A percentile compares a stretch with the other conserved stretches of the same genome.
Conservation (phyloP, 2,113 vertebrate genomes). For the Otocyon megalotis region DNA sequence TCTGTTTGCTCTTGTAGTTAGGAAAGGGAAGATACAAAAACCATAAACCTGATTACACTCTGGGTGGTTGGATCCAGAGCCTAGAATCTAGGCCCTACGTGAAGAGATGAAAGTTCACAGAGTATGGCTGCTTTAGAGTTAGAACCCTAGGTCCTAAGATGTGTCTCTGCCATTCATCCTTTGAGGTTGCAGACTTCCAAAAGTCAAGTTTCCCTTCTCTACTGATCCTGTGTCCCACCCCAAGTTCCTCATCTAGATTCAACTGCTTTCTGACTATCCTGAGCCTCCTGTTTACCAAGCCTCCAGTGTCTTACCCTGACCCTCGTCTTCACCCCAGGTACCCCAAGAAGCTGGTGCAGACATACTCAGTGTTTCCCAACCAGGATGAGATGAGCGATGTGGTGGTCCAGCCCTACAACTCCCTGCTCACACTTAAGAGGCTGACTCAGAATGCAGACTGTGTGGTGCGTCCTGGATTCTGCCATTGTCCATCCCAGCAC, state of each 20-base stretch:
- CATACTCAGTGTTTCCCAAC: conserved; percentile 98
- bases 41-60: background rate
- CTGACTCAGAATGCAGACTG: conserved; percentile 99
- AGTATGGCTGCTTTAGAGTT: background rate
- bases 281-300: background rate
- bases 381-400: conserved; percentile 99
- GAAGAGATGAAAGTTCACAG: background rate
- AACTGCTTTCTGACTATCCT: background rate
- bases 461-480: conserved; percentile 86
- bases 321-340: conserved; percentile 86
- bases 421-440: conserved; percentile 96
- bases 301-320: background rate
- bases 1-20: background rate
- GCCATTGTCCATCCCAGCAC: background rate
- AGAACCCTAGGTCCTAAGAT: background rate
- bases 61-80: background rate
- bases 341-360: conserved; percentile 99
- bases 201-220: background rate
- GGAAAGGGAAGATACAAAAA: background rate
- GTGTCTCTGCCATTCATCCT: background rate
- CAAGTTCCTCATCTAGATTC: background rate
- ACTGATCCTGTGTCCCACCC: background rate
- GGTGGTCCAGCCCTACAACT: conserved; percentile 99
- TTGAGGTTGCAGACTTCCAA: background rate
- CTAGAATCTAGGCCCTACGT: background rate